phyloP scores from a whole-genome alignment of 1,140 invertebrate species.

The Limonius californicus region DNA sequence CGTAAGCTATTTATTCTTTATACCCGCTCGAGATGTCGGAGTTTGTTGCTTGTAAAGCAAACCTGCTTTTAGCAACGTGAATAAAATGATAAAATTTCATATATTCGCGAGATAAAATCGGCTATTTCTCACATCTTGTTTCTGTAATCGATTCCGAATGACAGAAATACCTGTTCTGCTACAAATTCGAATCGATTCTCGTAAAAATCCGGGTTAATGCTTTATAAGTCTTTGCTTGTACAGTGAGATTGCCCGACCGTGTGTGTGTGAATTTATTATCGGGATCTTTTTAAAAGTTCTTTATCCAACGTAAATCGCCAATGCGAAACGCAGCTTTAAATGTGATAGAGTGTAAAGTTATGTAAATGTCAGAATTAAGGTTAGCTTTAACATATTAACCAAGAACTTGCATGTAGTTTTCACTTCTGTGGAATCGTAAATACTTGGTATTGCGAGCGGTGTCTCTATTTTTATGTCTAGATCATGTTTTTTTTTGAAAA shows the following conservation, averaged over 20 bases:
- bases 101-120: background rate
- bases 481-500: conserved; percentile 16
- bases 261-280: background rate
- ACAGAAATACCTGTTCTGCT: conserved; percentile 5
- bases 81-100: conserved; percentile 7
- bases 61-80: background rate
- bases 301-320: background rate
- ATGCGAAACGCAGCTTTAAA: background rate
- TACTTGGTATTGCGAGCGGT: background rate
- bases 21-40: background rate
- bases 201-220: background rate
- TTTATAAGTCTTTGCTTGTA: background rate
- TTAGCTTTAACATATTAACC: background rate
- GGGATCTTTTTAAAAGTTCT: background rate
- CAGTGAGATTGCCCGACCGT: background rate
- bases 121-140: conserved; percentile 8
- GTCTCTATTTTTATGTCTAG: conserved; percentile 1
- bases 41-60: conserved; percentile 1
- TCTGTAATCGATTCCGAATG: conserved; percentile 8
- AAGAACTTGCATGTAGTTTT: conserved; percentile 6
- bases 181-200: background rate
- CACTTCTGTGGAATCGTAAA: background rate
- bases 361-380: conserved; percentile 15
- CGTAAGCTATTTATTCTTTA: background rate
- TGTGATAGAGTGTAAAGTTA: conserved; percentile 7